Evolutionary conservation across 2,888 invertebrate species (phyloP).

Genomic region (Eupithecia subfuscata): DNA sequence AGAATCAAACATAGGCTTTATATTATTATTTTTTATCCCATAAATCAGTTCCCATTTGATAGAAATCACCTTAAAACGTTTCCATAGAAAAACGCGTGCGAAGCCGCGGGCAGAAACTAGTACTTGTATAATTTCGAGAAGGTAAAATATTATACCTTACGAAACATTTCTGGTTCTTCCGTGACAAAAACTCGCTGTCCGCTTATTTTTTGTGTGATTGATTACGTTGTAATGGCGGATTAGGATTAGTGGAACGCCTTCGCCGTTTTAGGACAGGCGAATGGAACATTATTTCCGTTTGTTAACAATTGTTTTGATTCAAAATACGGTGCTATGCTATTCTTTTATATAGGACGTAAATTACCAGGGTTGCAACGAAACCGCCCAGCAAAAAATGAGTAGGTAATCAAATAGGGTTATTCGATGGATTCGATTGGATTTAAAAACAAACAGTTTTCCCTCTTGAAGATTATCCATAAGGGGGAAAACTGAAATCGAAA

Average conservation of each 20-base stretch:
- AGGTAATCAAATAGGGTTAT: not conserved
- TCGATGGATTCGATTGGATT: too few relatives aligned
- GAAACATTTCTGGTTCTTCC: constrained; percentile 43
- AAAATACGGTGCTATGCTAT: not conserved
- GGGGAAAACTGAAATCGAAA: too few relatives aligned
- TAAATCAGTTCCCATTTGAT: too few relatives aligned
- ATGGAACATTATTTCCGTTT: constrained; percentile 24
- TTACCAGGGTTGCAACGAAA: not conserved
- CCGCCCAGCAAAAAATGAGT: not conserved
- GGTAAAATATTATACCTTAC: constrained; percentile 19
- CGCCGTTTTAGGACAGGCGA: constrained; percentile 33
- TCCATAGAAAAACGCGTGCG: too few relatives aligned
- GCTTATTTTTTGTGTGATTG: constrained; percentile 65
- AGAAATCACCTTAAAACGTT: too few relatives aligned
- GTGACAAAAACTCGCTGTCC: constrained; percentile 49
- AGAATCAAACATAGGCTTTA: too few relatives aligned
- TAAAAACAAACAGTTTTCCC: too few relatives aligned
- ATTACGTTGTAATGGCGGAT: constrained; percentile 64
- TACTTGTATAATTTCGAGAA: not conserved
- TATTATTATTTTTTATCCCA: too few relatives aligned
- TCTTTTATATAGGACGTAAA: not conserved
- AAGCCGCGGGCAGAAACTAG: too few relatives aligned
- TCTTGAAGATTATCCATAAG: too few relatives aligned
- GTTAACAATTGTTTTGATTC: constrained; percentile 6
- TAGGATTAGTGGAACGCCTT: constrained; percentile 57